Evolutionary conservation across 2,888 invertebrate genomes (phyloP), one percentile per base, ranked within the genome.

Genomic region (Heteromurus nitidus): DNA sequence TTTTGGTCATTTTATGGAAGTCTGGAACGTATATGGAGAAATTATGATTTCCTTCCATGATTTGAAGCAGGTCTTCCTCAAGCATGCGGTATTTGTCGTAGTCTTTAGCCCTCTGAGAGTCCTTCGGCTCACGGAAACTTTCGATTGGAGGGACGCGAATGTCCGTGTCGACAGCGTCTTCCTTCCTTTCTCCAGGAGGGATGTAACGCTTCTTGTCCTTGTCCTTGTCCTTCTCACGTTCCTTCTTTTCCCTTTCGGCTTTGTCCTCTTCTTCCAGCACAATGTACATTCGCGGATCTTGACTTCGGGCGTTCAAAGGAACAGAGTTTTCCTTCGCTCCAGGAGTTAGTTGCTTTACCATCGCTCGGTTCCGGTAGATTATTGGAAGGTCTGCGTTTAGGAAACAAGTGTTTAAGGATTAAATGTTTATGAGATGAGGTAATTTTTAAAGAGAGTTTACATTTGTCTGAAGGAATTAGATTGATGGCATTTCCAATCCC

Each of bases 1-100:
- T 82, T 53, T 86, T 86, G 9, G 85, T 80, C 87, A 87, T 86
- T 50, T 79, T 85, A 24, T 84, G 82, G 36, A 84, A 84, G 82
- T 86, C 87, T n/a, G 86, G 86, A 1, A 86, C 69, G 26, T 67
- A 67, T 44, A 82, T 84, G 36, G 80, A 80, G 31, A 86, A 80
- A 0, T 85, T 76, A 60, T 86, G 86, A 53, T 86, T 85, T 20
- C 87, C 87, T 26, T 85, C 85, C 30, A 86, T 81, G 72, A 86
- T 86, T 24, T 79, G 44, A 42, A 72, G 82, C n/a, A 87, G 58
- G 53, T 87, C 87, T 36, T 85, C 84, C 0, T 85, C 80, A 13
- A 83, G 53, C 16, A 82, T 53, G 0, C 62, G 60, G 11, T 77
- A 74, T 44, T 73, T 82, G 44, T 85, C 82, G 42, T 81, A 84